Conservation (phyloP, 1,140 invertebrate species). For the Lamellibrachia luymesi region DNA sequence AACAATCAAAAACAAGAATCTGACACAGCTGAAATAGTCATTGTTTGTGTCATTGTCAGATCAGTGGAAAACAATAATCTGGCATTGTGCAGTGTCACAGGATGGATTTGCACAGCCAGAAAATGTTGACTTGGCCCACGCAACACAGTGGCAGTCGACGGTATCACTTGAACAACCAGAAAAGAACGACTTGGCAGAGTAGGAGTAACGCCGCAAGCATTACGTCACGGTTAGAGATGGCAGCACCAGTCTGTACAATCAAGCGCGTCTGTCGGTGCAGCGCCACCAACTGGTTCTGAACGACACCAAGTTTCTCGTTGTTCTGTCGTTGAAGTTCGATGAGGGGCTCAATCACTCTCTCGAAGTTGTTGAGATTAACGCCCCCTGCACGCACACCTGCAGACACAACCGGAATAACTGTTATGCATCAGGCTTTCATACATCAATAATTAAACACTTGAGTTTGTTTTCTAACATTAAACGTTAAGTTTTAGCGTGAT, state of each 20-base stretch:
- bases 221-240: not conserved
- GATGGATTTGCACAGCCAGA: not conserved
- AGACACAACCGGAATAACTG: not conserved
- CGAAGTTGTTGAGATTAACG: not conserved
- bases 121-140: not conserved
- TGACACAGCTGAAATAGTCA: not conserved
- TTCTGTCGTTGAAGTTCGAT: conserved; percentile 39
- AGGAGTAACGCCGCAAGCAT: not conserved
- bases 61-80: not conserved
- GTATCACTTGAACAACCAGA: not conserved
- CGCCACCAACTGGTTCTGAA: conserved; percentile 36
- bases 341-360: conserved; percentile 38
- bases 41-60: not conserved
- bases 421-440: not conserved
- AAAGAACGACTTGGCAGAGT: not conserved
- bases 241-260: not conserved
- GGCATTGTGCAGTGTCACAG: not conserved
- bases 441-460: too few species aligned
- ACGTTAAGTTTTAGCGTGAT: too few species aligned
- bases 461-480: too few species aligned
- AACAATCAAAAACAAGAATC: not conserved
- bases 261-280: conserved; percentile 16
- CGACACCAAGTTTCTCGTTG: conserved; percentile 28
- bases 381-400: not conserved
- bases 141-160: not conserved